Percentiles rank a stretch among this genome's conserved stretches.
phyloP scores from a whole-genome alignment of 2,888 invertebrate species.

The Sphaerophoria taeniata region DNA sequence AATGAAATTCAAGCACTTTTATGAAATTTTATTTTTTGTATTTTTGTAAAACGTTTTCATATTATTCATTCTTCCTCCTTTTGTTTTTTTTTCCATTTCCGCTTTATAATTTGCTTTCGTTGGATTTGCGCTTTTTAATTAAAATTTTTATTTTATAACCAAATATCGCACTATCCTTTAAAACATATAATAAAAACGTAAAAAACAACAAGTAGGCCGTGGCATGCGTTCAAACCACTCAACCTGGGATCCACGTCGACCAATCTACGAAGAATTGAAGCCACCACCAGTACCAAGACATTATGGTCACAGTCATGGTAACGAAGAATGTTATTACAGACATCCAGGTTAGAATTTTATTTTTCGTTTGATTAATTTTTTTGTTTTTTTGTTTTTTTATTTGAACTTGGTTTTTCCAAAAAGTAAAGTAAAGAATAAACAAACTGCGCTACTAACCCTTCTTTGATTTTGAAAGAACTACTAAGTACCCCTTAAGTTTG shows the following conservation, averaged over 20 bases:
- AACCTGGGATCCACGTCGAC: conserved; percentile 95
- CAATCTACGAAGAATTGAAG: conserved; percentile 95
- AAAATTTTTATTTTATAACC: conserved; percentile 8
- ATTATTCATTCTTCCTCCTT: background rate
- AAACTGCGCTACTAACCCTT: conserved; percentile 62
- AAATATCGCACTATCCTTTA: conserved; percentile 35
- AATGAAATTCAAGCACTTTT: conserved; percentile 28
- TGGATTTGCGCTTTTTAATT: conserved; percentile 29
- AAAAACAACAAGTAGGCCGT: conserved; percentile 79
- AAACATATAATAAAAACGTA: conserved; percentile 40
- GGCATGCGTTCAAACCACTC: conserved; percentile 85
- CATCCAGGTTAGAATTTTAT: conserved; percentile 82
- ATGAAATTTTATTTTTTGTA: background rate
- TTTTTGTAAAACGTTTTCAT: background rate
- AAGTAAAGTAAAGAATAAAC: conserved; percentile 22
- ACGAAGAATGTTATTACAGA: conserved; percentile 81
- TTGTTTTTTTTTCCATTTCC: conserved; percentile 25
- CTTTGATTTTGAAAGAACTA: conserved; percentile 37
- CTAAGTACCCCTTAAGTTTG: conserved; percentile 57
- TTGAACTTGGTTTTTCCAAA: conserved; percentile 42
- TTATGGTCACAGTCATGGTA: conserved; percentile 79
- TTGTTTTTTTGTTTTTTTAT: conserved; percentile 51
- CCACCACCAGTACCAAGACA: conserved; percentile 85
- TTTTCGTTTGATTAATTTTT: conserved; percentile 17
- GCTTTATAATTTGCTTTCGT: conserved; percentile 47